A percentile compares a stretch with the other conserved stretches of the same genome.
Conservation (phyloP, 2,797 vertebrate species). For the Brachyrhaphis roseni region DNA sequence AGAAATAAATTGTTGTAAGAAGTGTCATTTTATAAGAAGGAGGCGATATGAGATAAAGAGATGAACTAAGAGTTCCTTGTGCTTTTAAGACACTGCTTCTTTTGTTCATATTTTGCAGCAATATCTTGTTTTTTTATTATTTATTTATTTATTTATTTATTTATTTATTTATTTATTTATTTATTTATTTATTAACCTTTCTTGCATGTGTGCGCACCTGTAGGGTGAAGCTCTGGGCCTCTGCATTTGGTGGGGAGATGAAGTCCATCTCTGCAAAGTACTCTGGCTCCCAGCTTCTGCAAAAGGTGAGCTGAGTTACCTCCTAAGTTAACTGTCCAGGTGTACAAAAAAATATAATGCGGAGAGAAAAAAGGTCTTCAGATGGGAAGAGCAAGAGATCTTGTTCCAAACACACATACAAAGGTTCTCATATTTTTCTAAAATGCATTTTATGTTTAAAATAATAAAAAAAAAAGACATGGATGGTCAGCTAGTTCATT, state of each 20-base stretch:
- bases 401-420: background rate
- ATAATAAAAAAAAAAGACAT: background rate
- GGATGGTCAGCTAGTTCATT: background rate
- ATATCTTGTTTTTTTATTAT: background rate
- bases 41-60: background rate
- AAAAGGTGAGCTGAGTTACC: slow-evolving; percentile 87
- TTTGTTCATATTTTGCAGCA: background rate
- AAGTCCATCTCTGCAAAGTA: slow-evolving; percentile 99
- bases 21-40: background rate
- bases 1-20: too few relatives aligned
- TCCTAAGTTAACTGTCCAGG: slow-evolving; percentile 1
- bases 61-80: background rate
- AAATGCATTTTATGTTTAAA: slow-evolving; percentile 1
- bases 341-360: background rate
- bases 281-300: slow-evolving; percentile 97
- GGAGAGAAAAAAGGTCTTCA: background rate
- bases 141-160: too few relatives aligned
- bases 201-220: slow-evolving; percentile 1
- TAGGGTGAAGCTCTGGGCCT: slow-evolving; percentile 99
- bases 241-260: slow-evolving; percentile 98
- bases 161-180: background rate
- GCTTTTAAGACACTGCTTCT: background rate
- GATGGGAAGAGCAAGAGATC: background rate
- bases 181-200: background rate
- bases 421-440: background rate